phyloP scores from a whole-genome alignment of 1,140 invertebrate genomes.

The Rhyzopertha dominica region DNA sequence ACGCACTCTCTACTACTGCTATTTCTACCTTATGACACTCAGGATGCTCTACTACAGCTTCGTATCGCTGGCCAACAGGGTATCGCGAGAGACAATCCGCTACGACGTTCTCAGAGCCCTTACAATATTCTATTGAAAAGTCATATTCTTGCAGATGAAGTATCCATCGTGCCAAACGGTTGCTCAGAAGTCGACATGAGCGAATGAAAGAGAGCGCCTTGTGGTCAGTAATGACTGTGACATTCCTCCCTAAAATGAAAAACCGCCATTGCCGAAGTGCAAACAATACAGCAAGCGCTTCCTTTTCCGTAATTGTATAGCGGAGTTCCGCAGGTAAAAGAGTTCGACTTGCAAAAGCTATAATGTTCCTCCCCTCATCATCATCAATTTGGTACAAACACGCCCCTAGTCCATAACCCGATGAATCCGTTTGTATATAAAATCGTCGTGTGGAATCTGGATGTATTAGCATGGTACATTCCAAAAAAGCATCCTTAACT shows the following conservation, averaged over 20 bases:
- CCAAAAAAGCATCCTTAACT: constrained; percentile 6
- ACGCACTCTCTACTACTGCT: background rate
- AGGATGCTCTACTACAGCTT: background rate
- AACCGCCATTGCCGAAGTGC: constrained; percentile 3
- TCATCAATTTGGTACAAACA: constrained; percentile 1
- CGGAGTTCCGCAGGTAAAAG: background rate
- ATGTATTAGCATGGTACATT: background rate
- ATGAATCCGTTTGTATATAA: background rate
- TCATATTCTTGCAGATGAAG: constrained; percentile 9
- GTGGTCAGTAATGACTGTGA: constrained; percentile 5
- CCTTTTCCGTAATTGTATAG: constrained; percentile 8
- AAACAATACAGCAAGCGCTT: constrained; percentile 2
- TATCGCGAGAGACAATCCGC: constrained; percentile 2
- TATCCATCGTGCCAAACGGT: constrained; percentile 4
- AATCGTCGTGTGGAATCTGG: background rate
- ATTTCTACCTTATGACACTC: constrained; percentile 1
- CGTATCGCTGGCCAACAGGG: background rate
- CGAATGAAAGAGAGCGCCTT: constrained; percentile 5
- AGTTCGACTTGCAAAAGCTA: constrained; percentile 5
- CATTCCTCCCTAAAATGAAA: background rate
- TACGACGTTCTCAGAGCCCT: constrained; percentile 10
- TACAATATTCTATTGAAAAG: constrained; percentile 6
- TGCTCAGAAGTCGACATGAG: constrained; percentile 2
- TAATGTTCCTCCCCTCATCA: background rate
- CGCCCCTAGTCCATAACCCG: background rate